Conservation (phyloP, 2,113 vertebrate genomes). For the Zeus faber region DNA sequence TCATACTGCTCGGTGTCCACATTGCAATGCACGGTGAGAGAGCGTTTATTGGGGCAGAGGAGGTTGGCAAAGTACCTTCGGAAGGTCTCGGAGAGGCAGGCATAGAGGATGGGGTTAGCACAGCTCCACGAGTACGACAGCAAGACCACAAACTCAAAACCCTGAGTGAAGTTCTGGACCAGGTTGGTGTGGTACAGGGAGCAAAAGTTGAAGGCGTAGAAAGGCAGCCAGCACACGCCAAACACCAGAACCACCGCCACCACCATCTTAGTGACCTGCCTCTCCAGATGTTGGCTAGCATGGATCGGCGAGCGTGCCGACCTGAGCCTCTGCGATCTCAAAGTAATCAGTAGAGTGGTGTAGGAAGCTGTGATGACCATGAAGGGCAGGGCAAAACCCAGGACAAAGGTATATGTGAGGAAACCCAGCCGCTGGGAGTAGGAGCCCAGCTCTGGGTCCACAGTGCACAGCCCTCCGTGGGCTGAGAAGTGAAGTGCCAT, state of each 20-base stretch:
- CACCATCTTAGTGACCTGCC: constrained; percentile 75
- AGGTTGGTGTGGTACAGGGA: constrained; percentile 31
- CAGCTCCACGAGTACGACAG: constrained; percentile 81
- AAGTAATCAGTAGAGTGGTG: constrained; percentile 50
- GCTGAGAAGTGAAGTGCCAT: constrained; percentile 72
- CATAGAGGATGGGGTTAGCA: constrained; percentile 75
- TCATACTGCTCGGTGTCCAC: constrained; percentile 57
- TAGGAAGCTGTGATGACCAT: constrained; percentile 67
- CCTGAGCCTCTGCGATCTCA: constrained; percentile 39
- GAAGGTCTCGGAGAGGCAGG: constrained; percentile 71
- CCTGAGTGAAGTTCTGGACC: constrained; percentile 35
- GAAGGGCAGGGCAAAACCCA: constrained; percentile 74
- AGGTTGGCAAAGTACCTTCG: constrained; percentile 64
- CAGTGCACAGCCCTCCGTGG: constrained; percentile 50
- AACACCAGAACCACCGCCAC: constrained; percentile 70
- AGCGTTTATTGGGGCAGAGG: constrained; percentile 56
- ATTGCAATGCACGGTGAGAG: constrained; percentile 45
- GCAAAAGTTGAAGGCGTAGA: constrained; percentile 77
- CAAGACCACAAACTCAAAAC: constrained; percentile 72
- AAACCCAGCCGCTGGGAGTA: constrained; percentile 64
- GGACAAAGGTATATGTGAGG: constrained; percentile 71
- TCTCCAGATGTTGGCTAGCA: constrained; percentile 53
- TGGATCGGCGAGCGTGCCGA: not conserved
- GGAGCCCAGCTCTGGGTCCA: constrained; percentile 31
- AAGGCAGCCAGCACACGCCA: constrained; percentile 76